Base-by-base conservation (phyloP, 1,140 invertebrate species). In the Papilio helenus region DNA sequence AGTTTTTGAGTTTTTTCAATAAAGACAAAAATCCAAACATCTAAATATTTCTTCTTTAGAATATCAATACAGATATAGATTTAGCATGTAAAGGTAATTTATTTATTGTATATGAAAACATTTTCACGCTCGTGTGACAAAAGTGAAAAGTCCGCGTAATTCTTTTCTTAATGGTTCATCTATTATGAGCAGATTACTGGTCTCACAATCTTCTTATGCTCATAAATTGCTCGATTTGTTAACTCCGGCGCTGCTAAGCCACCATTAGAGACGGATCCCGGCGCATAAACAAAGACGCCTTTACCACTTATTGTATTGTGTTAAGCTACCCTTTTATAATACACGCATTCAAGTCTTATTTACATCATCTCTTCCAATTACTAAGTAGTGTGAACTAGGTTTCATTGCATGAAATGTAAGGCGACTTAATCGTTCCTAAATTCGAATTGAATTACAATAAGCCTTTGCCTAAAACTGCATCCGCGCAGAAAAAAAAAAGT, bases 191-290 rank as follows among this genome's bases (percentile, higher is more conserved):
- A 88, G 86, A 87, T 88, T 89, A 88, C 86, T 79, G 76, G 71
- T 83, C 81, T 82, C 82, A 84, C 90, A 93, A 93, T 92, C 90
- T 92, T 82, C 88, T 91, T 90, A 89, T 77, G 72, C 77, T 84
- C 89, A 92, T 93, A 93, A 93, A 93, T 93, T 92, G 88, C 84
- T 81, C 76, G 79, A 79, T 86, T 86, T 85, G 82, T 83, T 79
- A 74, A 84, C 82, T 82, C 83, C 81, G 81, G 83, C 51, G 55
- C 18, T 39, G 83, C 86, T 85, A 84, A 83, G 84, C 80, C 81
- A 79, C 84, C 86, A 87, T 88, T 89, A 87, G 84, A 79, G 51
- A 72, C 71, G 34, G 81, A 83, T 79, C 78, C 71, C 61, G 65
- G 79, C 34, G 65, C 80, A 83, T 80, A 84, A 26, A 42, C 80